Percentiles rank a stretch among this genome's conserved stretches.
Conservation (phyloP, 2,888 invertebrate species). For the Elegia similella region DNA sequence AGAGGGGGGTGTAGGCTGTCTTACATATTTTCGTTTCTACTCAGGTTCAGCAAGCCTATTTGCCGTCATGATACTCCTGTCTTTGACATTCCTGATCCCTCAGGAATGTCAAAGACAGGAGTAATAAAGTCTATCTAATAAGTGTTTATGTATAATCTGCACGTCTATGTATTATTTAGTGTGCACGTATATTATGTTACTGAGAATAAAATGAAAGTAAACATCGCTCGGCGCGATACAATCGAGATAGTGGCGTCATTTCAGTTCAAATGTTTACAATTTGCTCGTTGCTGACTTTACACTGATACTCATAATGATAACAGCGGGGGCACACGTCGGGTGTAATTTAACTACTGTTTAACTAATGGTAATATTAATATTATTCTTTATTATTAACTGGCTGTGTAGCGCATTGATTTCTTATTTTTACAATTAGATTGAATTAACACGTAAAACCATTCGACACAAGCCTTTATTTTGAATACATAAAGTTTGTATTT, state of each 20-base stretch:
- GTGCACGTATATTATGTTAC: background rate
- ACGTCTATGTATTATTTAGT: background rate
- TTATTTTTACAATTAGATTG: no score
- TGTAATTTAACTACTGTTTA: conserved; percentile 27
- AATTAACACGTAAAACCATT: no score
- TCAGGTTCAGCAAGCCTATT: no score
- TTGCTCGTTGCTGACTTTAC: conserved; percentile 42
- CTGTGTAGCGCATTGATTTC: no score
- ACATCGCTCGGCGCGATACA: background rate
- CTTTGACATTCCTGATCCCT: no score
- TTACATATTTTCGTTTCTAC: no score
- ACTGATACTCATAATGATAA: conserved; percentile 23
- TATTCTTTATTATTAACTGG: background rate
- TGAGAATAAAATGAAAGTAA: conserved; percentile 1
- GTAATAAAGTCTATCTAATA: no score
- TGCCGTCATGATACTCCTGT: no score
- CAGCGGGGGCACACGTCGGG: conserved; percentile 47
- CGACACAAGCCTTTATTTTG: no score
- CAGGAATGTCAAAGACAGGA: no score
- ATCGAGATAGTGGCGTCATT: conserved; percentile 23
- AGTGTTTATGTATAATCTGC: background rate
- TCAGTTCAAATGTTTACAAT: conserved; percentile 40
- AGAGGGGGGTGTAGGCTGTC: no score
- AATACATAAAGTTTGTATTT: no score
- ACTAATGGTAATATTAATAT: background rate